These are phyloP conservation scores for Leucopsar rothschildi DNA, from an alignment of 2,113 vertebrate species.

Conservation along the genomic window DNA sequence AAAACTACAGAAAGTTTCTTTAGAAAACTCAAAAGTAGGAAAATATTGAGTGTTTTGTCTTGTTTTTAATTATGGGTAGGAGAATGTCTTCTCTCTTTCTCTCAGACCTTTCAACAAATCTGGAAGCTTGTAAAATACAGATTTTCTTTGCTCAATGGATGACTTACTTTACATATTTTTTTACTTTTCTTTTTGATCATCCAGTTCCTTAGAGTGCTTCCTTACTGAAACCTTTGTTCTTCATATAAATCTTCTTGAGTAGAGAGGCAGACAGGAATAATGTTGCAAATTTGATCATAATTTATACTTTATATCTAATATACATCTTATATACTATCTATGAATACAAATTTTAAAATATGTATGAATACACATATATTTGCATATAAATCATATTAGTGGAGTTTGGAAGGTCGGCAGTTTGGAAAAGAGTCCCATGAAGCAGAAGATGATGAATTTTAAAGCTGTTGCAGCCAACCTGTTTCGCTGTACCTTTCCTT, in stretches of 20 bases:
- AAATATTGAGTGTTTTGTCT: background rate
- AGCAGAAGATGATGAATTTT: background rate
- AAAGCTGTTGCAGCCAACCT: background rate
- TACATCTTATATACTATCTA: fast-evolving
- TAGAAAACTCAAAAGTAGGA: background rate
- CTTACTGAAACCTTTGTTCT: background rate
- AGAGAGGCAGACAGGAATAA: background rate
- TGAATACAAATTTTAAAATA: background rate
- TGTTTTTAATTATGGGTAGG: background rate
- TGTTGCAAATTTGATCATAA: background rate
- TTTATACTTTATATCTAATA: background rate
- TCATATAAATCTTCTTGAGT: background rate
- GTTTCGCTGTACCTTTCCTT: background rate
- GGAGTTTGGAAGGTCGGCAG: background rate
- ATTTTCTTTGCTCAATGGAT: background rate
- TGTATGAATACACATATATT: background rate
- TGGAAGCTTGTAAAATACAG: background rate
- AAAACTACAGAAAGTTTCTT: background rate
- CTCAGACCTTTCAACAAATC: background rate
- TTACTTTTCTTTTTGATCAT: background rate
- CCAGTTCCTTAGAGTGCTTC: background rate
- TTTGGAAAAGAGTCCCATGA: background rate
- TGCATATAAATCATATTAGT: background rate
- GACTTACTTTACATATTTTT: background rate
- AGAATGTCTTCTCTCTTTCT: background rate